Evolutionary conservation across 2,113 vertebrate genomes (phyloP).

Genomic region (Emydura subglobosa): DNA sequence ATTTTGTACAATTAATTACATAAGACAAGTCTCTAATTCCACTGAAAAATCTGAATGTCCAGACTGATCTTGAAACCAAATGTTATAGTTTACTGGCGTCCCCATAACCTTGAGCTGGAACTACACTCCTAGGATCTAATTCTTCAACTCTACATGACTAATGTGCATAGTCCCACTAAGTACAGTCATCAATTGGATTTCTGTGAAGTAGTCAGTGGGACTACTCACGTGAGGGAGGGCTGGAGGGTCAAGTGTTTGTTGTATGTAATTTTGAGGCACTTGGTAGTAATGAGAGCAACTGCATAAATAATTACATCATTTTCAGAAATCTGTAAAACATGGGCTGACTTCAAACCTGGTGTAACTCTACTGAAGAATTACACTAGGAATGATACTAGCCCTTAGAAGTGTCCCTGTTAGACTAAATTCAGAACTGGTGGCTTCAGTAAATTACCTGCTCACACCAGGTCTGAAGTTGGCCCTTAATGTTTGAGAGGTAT

Average conservation of each 20-base stretch:
- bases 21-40: conserved; percentile 56
- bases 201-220: conserved; percentile 13
- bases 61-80: conserved; percentile 57
- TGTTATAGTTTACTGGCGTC: conserved; percentile 66
- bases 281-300: neutral
- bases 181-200: conserved; percentile 21
- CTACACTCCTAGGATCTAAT: conserved; percentile 61
- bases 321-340: neutral
- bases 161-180: neutral
- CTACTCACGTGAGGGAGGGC: neutral
- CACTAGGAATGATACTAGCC: neutral
- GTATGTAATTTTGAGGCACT: neutral
- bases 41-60: conserved; percentile 64
- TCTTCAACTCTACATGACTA: conserved; percentile 49
- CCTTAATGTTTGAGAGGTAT: neutral
- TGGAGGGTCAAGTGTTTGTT: neutral
- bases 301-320: neutral
- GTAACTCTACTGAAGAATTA: neutral
- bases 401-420: neutral
- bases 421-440: neutral
- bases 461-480: neutral
- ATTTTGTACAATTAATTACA: conserved; percentile 60
- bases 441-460: neutral
- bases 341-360: neutral
- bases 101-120: conserved; percentile 73